Evolutionary conservation across 2,113 vertebrate genomes (phyloP), one percentile per base, ranked within the genome.

Genomic region (Pituophis catenifer): DNA sequence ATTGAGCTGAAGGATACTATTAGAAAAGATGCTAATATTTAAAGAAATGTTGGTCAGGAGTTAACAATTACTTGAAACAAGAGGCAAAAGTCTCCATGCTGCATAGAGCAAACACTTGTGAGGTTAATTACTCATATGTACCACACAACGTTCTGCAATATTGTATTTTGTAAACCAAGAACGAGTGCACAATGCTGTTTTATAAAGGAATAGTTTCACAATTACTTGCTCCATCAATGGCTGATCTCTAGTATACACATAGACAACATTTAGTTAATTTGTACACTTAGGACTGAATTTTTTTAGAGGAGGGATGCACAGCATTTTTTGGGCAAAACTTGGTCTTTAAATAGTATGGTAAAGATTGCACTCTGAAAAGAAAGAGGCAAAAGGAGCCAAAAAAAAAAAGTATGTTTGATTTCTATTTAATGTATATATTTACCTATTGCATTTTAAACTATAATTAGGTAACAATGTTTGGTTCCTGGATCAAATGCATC

Each of bases 21-120:
- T 92, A 26, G 3, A 2, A 89, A 44, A n/a, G n/a, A 38, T 19
- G 90, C 59, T 23, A 53, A 86, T 93, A 55, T 93, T 88, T 93
- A 29, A 23, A 75, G 85, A 50, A 93, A 94, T 93, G 59, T 94
- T 57, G 44, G 89, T 94, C 95, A 94, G 90, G 95, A 93, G 96
- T 93, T 94, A 96, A 91, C 92, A 96, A 95, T 94, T 94, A 96
- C 24, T 92, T 96, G 96, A 97, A 94, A 94, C 3, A 48, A 87
- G 92, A 50, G 92, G 87, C 81, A 0, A 70, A 23, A 85, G 10
- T 92, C 52, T 88, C 38, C 50, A 89, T 93, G 89, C 88, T 89
- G 93, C 6, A 94, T 59, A 89, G 57, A 94, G 87, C 59, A 54
- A 58, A 33, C 59, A 10, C 91, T 88, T 90, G 62, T 93, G 92